phyloP scores from a whole-genome alignment of 30 jellyfish, hydroid and myxozoan species.

The Aurelia aurita complex sp. Pacific region DNA sequence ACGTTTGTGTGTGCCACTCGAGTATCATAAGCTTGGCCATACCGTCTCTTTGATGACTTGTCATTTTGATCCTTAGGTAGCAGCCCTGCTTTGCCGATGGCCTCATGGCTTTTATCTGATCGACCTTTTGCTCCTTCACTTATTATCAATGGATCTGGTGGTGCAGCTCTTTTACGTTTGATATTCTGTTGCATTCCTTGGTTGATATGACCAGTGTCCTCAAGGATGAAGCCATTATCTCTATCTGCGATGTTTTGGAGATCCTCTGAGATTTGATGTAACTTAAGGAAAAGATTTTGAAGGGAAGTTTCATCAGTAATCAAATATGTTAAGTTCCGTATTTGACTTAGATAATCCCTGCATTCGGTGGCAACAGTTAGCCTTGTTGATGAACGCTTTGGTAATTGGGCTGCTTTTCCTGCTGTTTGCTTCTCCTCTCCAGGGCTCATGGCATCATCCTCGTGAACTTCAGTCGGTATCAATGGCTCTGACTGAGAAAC shows the following conservation, averaged over 20 bases:
- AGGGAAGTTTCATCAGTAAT: slow-evolving; percentile 7
- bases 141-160: slow-evolving; percentile 1
- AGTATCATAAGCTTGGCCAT: slow-evolving; percentile 26
- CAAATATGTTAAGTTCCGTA: slow-evolving; percentile 31
- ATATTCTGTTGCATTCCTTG: neutral
- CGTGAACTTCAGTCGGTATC: slow-evolving; percentile 12
- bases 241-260: slow-evolving; percentile 31
- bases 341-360: slow-evolving; percentile 36
- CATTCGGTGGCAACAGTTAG: slow-evolving; percentile 26
- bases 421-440: slow-evolving; percentile 5
- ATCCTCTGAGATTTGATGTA: slow-evolving; percentile 12
- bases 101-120: slow-evolving; percentile 2
- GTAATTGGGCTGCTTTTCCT: slow-evolving; percentile 1
- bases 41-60: slow-evolving; percentile 19
- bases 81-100: neutral
- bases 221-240: slow-evolving; percentile 46
- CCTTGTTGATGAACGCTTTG: slow-evolving; percentile 1
- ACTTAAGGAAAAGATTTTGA: neutral
- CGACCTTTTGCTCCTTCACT: neutral
- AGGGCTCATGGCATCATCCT: slow-evolving; percentile 4
- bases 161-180: slow-evolving; percentile 11
- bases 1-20: slow-evolving; percentile 25
- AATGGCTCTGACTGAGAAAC: neutral
- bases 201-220: slow-evolving; percentile 3
- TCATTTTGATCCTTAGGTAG: slow-evolving; percentile 6